Evolutionary conservation across 2,113 vertebrate species (phyloP).

Genomic region (Psephotus haematonotus): DNA sequence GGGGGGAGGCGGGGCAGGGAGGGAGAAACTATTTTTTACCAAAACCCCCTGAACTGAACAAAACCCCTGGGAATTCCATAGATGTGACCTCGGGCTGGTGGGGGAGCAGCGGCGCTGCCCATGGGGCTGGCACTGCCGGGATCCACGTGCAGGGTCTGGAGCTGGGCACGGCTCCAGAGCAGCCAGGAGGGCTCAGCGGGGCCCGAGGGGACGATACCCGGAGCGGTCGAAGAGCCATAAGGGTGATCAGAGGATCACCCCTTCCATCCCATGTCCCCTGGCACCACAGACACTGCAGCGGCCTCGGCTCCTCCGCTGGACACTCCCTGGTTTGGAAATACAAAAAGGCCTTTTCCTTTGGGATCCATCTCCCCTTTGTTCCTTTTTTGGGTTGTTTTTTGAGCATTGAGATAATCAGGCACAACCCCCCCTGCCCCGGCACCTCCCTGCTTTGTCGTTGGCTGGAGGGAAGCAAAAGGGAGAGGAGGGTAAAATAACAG

Average conservation of each 20-base stretch:
- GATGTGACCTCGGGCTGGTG: background rate
- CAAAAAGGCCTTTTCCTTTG: background rate
- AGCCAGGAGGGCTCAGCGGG: background rate
- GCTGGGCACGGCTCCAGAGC: background rate
- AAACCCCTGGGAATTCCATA: background rate
- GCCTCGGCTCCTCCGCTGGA: background rate
- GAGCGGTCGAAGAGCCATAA: conserved; percentile 12
- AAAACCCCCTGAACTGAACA: background rate
- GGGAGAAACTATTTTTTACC: conserved; percentile 15
- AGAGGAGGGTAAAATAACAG: background rate
- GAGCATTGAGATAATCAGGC: background rate
- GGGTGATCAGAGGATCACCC: background rate
- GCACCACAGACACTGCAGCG: background rate
- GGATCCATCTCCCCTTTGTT: background rate
- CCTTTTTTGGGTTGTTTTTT: background rate
- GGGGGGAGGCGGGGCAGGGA: background rate
- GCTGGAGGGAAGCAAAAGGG: background rate
- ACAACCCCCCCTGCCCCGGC: background rate
- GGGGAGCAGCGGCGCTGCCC: background rate
- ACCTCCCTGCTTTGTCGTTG: background rate
- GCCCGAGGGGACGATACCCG: accelerated
- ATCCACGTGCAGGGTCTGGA: background rate
- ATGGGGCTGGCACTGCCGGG: background rate
- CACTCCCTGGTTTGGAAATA: background rate
- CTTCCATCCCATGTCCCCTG: background rate